These are phyloP conservation scores for Tachycineta bicolor DNA, from an alignment of 2,113 vertebrate genomes.

Conservation along the genomic window DNA sequence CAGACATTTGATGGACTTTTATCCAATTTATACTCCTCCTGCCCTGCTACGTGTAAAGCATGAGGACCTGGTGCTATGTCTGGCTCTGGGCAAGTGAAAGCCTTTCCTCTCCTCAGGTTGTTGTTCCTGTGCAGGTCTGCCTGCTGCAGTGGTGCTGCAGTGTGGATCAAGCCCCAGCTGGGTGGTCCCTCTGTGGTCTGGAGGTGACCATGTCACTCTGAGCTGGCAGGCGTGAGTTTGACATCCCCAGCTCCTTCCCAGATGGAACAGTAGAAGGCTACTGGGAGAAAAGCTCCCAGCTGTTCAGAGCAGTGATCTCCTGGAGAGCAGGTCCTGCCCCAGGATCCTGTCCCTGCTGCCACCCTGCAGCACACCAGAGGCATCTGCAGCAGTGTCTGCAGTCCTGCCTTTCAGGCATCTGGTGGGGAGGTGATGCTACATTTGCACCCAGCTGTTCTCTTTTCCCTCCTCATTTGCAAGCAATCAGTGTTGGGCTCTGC, in stretches of 20 bases:
- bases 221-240: background rate
- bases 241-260: background rate
- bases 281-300: background rate
- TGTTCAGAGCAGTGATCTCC: background rate
- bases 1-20: slow-evolving; percentile 77
- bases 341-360: accelerated
- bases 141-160: background rate
- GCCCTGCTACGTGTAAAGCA: slow-evolving; percentile 70
- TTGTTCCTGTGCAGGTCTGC: background rate
- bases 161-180: background rate
- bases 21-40: slow-evolving; percentile 76
- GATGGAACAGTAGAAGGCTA: background rate
- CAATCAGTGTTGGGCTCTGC: background rate
- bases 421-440: background rate
- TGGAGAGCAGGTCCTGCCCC: background rate
- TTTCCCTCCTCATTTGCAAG: background rate
- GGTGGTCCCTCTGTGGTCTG: background rate
- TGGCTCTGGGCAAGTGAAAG: background rate
- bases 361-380: background rate
- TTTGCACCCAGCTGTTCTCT: background rate
- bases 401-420: background rate
- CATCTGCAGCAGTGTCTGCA: background rate
- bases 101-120: background rate
- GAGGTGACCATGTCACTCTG: background rate
- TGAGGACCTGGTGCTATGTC: slow-evolving; percentile 21